These are phyloP conservation scores for Sepioteuthis lessoniana DNA, from an alignment of 2,888 invertebrate genomes.

Conservation along the genomic window DNA sequence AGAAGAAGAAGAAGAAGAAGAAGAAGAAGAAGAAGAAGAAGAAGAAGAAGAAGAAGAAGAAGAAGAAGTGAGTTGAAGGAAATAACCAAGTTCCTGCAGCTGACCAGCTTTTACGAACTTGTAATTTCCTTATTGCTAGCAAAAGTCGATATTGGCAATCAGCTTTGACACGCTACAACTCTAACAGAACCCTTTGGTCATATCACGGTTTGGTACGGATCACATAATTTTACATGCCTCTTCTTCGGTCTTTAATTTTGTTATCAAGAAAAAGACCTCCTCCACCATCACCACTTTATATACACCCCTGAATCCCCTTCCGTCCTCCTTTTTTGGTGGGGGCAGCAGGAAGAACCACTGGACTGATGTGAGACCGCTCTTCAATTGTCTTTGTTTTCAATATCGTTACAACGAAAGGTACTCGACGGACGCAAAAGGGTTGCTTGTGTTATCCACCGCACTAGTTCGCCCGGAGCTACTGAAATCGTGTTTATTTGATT, in stretches of 20 bases:
- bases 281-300: neutral
- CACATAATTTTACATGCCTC: neutral
- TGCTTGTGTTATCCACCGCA: neutral
- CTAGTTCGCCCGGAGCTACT: neutral
- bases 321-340: neutral
- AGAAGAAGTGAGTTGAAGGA: neutral
- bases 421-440: neutral
- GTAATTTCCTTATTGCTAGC: neutral
- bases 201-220: neutral
- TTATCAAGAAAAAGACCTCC: neutral
- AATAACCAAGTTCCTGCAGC: neutral
- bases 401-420: slow-evolving; percentile 33
- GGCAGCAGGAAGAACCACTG: neutral
- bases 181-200: slow-evolving; percentile 12
- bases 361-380: neutral
- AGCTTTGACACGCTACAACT: neutral
- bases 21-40: too few species aligned
- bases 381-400: slow-evolving; percentile 16
- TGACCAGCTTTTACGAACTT: neutral
- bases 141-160: neutral
- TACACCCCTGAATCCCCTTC: neutral
- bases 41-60: too few species aligned
- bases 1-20: too few species aligned
- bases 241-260: neutral
- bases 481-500: neutral